Conservation (phyloP, 2,888 invertebrate species). For the Physocephala rufipes region DNA sequence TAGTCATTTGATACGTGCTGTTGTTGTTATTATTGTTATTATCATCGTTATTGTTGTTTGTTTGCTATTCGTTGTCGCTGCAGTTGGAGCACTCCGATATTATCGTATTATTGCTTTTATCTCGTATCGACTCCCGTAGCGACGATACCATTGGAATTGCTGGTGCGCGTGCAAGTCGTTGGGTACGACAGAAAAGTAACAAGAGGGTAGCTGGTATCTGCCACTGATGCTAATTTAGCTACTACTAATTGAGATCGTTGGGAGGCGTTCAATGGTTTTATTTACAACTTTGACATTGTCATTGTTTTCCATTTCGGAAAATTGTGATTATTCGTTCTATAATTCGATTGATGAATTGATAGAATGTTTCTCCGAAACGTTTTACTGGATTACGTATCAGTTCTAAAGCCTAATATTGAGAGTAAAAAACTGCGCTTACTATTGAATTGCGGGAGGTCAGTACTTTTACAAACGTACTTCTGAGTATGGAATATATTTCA, state of each 20-base stretch:
- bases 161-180: not conserved
- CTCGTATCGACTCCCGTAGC: too few relatives aligned
- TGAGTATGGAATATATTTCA: not conserved
- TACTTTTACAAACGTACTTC: too few relatives aligned
- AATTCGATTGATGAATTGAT: slow-evolving; percentile 12
- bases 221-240: not conserved
- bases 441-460: too few relatives aligned
- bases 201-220: not conserved
- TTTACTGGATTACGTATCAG: not conserved
- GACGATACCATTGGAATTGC: too few relatives aligned
- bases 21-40: too few relatives aligned
- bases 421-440: too few relatives aligned
- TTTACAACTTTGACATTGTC: slow-evolving; percentile 36
- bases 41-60: not conserved
- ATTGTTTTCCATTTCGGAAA: slow-evolving; percentile 3
- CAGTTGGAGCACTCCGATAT: slow-evolving; percentile 6
- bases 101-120: not conserved
- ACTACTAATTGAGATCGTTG: slow-evolving; percentile 27
- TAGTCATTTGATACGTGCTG: too few relatives aligned
- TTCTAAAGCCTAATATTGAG: too few relatives aligned
- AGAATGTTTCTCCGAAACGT: not conserved
- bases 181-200: not conserved
- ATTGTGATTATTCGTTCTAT: slow-evolving; percentile 1
- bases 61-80: slow-evolving; percentile 25
- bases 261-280: slow-evolving; percentile 39